phyloP scores from a whole-genome alignment of 2,113 vertebrate genomes.

The Fukomys damarensis region DNA sequence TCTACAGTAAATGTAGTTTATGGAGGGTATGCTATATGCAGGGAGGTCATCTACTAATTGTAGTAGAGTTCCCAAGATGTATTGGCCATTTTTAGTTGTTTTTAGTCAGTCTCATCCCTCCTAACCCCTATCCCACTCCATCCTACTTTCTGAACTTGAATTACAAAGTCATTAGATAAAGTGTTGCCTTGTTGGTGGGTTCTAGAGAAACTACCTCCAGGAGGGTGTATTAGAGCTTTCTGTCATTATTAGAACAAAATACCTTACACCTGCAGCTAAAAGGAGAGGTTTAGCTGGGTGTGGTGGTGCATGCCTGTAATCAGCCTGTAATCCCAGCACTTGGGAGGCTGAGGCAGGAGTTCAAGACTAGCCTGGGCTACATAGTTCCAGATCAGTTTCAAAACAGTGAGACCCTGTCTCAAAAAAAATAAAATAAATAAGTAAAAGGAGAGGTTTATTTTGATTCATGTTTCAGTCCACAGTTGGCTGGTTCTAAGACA shows the following conservation, averaged over 20 bases:
- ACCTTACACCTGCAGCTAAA: not conserved
- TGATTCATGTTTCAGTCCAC: not conserved
- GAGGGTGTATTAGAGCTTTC: not conserved
- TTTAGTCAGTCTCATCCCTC: not conserved
- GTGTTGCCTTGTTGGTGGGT: not conserved
- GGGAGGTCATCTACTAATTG: not conserved
- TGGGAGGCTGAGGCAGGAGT: too few relatives aligned
- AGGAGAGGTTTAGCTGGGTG: not conserved
- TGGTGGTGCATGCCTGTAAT: too few relatives aligned
- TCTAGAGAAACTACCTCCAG: slow-evolving; percentile 9
- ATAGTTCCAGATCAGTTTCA: too few relatives aligned
- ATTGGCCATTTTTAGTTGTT: slow-evolving; percentile 22
- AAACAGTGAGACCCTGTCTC: too few relatives aligned
- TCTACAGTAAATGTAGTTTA: not conserved
- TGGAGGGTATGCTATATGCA: not conserved
- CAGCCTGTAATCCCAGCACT: too few relatives aligned
- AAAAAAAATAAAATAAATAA: too few relatives aligned
- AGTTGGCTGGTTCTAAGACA: not conserved
- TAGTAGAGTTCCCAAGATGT: not conserved
- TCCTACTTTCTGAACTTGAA: not conserved
- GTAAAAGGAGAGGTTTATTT: not conserved
- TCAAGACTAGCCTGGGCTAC: too few relatives aligned
- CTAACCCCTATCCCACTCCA: not conserved
- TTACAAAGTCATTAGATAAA: not conserved
- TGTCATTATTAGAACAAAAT: not conserved